phyloP scores from a whole-genome alignment of 1,140 invertebrate genomes.

The Sweltsa coloradensis region DNA sequence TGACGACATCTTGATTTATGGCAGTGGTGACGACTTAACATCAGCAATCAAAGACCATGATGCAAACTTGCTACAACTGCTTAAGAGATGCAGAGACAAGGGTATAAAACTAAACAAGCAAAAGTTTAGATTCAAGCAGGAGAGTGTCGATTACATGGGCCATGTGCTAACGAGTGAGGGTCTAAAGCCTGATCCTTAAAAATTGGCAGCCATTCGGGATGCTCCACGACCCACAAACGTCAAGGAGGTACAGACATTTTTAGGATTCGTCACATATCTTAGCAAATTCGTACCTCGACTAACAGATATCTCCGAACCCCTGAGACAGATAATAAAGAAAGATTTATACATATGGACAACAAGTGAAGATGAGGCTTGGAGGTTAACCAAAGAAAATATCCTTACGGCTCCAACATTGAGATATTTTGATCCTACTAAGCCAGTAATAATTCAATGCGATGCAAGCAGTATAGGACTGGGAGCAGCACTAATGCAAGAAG shows the following conservation, averaged over 20 bases:
- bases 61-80: neutral
- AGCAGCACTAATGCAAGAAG: constrained; percentile 16
- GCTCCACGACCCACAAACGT: constrained; percentile 21
- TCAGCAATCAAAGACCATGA: neutral
- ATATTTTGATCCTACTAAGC: constrained; percentile 19
- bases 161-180: constrained; percentile 5
- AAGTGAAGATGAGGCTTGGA: no score
- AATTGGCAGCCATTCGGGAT: constrained; percentile 26
- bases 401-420: constrained; percentile 17
- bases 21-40: no score
- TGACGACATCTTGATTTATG: constrained; percentile 30
- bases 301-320: constrained; percentile 10
- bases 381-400: no score
- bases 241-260: constrained; percentile 22
- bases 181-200: constrained; percentile 25
- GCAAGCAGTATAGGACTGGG: constrained; percentile 14
- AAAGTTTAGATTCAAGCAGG: constrained; percentile 5
- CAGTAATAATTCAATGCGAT: constrained; percentile 15
- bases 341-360: constrained; percentile 14
- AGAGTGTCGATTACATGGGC: neutral
- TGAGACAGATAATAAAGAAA: constrained; percentile 17
- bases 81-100: neutral
- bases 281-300: constrained; percentile 19
- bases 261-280: constrained; percentile 27
- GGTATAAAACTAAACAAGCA: neutral